Evolutionary conservation across 1,140 invertebrate genomes (phyloP), one percentile per base, ranked within the genome.

Genomic region (Idris sp.): DNA sequence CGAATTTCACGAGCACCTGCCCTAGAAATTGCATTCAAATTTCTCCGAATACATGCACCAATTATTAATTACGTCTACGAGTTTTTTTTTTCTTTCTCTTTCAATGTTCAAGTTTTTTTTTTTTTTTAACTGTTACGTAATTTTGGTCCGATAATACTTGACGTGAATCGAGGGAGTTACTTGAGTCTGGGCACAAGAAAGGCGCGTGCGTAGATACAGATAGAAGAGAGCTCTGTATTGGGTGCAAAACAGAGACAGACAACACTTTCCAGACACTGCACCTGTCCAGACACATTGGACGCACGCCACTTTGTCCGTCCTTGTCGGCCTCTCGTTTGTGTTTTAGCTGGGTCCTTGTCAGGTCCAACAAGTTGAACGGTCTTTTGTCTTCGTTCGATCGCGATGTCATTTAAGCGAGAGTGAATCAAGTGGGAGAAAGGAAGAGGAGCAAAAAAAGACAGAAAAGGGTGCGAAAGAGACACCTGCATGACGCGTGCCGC

Each of bases 201-300:
- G 67, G 64, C 65, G 62, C 56, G 56, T 72, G 68, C 59, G 79
- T 61, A 13, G 38, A 77, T 26, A 35, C 6, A 15, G 49, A 73
- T 14, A 31, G 46, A 46, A 58, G 41, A 26, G 44, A 41, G 19
- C 15, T 11, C 35, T 0, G 46, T 8, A 8, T 8, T 25, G 19
- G 10, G n/a, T n/a, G n/a, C n/a, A 33, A 30, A 35, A 61, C 31
- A 9, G 58, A 62, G 65, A 73, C 14, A 48, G 14, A 30, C 25
- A 56, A 65, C 11, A 74, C 59, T 76, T 71, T 77, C 64, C 71
- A 72, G 82, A 78, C 84, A 81, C 80, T 79, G 73, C 83, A 85
- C 81, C 83, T 85, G 83, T 82, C n/a, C n/a, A n/a, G n/a, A n/a
- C 19, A 22, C 19, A 6, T 22, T 83, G 81, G 82, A 83, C 78